These are phyloP conservation scores for Acropora yongei DNA, from an alignment of 64 coral and sea anemone species.

Conservation along the genomic window DNA sequence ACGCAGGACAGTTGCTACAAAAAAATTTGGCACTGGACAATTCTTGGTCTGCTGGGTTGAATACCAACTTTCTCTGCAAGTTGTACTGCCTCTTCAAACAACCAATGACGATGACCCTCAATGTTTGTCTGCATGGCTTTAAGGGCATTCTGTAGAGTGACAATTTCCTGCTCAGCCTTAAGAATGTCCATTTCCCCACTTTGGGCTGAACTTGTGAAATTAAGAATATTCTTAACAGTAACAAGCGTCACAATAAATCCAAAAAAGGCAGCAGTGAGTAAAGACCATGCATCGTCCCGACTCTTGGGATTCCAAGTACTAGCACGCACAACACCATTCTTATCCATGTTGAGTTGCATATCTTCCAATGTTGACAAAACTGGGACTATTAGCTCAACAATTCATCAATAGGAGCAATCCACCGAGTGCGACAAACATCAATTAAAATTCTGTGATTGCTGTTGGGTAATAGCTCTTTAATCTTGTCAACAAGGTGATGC, in stretches of 20 bases:
- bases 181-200: slow-evolving; percentile 67
- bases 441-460: no score
- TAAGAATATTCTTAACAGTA: slow-evolving; percentile 30
- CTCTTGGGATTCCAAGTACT: slow-evolving; percentile 36
- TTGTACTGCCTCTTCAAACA: no score
- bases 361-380: slow-evolving; percentile 50
- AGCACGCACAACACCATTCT: neutral
- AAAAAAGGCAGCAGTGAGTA: no score
- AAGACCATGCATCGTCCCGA: slow-evolving; percentile 23
- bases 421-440: slow-evolving; percentile 32
- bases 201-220: slow-evolving; percentile 55
- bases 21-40: no score
- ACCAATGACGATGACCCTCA: no score
- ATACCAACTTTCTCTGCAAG: no score
- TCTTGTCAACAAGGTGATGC: no score
- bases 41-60: no score
- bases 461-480: no score
- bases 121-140: neutral
- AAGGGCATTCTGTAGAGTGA: slow-evolving; percentile 25
- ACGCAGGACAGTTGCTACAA: no score
- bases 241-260: no score
- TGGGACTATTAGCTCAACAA: slow-evolving; percentile 60
- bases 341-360: slow-evolving; percentile 36
- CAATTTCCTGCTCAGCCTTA: slow-evolving; percentile 64
- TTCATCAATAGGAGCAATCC: slow-evolving; percentile 51